These are phyloP conservation scores for Meteorus cinctellus DNA, from an alignment of 2,888 invertebrate species.

Conservation along the genomic window DNA sequence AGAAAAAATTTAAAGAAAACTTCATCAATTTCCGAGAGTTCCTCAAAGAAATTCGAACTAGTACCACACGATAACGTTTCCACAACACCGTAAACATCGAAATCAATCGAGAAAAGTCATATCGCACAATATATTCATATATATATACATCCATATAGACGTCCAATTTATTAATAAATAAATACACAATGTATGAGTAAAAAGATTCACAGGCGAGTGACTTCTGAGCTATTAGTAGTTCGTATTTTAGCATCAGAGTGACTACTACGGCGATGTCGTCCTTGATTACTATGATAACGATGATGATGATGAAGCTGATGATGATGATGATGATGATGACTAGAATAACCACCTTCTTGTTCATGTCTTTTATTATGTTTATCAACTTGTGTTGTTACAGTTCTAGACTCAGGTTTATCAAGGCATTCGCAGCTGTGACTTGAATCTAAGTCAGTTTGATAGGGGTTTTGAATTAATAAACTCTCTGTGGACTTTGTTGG, in stretches of 20 bases:
- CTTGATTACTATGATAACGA: constrained; percentile 50
- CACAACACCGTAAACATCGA: background rate
- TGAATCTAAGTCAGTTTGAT: constrained; percentile 73
- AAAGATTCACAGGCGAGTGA: constrained; percentile 63
- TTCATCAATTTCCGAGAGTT: too few species aligned
- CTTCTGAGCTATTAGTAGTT: constrained; percentile 56
- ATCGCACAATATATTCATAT: background rate
- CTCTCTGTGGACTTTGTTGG: constrained; percentile 89
- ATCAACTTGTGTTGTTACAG: constrained; percentile 63
- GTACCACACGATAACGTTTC: too few species aligned
- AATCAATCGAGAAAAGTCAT: constrained; percentile 8
- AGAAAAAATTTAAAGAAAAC: too few species aligned
- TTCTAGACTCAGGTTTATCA: constrained; percentile 68
- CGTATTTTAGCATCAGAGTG: constrained; percentile 68
- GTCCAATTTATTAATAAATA: constrained; percentile 19
- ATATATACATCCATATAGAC: constrained; percentile 1
- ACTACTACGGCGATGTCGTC: constrained; percentile 68
- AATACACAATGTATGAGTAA: constrained; percentile 21
- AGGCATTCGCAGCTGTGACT: constrained; percentile 84
- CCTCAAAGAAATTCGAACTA: too few species aligned
- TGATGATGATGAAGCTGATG: constrained; percentile 46
- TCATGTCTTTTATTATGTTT: constrained; percentile 62
- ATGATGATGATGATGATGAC: constrained; percentile 48
- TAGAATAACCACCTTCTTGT: constrained; percentile 28
- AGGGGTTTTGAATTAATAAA: constrained; percentile 81